Percentiles rank a stretch among this genome's conserved stretches.
Evolutionary conservation across 2,888 invertebrate species (phyloP).

Genomic region (Brenthis daphne): DNA sequence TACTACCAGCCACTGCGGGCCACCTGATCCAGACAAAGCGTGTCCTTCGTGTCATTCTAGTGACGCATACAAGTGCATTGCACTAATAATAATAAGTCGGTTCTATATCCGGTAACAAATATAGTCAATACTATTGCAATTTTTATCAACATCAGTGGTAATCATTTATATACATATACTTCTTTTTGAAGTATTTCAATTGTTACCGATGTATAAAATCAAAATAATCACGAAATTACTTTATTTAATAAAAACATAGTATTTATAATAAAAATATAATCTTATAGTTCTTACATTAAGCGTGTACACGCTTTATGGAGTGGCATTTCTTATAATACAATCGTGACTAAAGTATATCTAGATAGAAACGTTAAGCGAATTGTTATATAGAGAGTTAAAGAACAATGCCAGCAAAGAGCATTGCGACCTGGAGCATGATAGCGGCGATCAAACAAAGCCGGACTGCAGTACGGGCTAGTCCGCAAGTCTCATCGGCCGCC

Average conservation of each 20-base stretch:
- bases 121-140: conserved; percentile 10
- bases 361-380: conserved; percentile 49
- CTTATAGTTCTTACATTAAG: conserved; percentile 15
- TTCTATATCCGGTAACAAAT: conserved; percentile 63
- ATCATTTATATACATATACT: no score
- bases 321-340: conserved; percentile 44
- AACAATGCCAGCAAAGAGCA: conserved; percentile 53
- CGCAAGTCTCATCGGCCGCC: conserved; percentile 63
- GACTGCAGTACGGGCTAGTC: conserved; percentile 47
- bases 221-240: neutral
- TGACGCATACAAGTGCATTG: conserved; percentile 80
- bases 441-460: conserved; percentile 38
- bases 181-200: no score
- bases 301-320: conserved; percentile 53
- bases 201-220: no score
- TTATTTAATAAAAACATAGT: neutral
- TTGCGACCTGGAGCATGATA: conserved; percentile 41
- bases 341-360: conserved; percentile 61
- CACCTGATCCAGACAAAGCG: conserved; percentile 80
- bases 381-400: conserved; percentile 56
- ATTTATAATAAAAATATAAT: neutral
- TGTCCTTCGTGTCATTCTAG: conserved; percentile 68
- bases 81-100: conserved; percentile 73
- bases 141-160: neutral
- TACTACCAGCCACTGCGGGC: conserved; percentile 48